Base-by-base conservation (phyloP, 2,797 vertebrate genomes). In the Cetoscarus ocellatus region DNA sequence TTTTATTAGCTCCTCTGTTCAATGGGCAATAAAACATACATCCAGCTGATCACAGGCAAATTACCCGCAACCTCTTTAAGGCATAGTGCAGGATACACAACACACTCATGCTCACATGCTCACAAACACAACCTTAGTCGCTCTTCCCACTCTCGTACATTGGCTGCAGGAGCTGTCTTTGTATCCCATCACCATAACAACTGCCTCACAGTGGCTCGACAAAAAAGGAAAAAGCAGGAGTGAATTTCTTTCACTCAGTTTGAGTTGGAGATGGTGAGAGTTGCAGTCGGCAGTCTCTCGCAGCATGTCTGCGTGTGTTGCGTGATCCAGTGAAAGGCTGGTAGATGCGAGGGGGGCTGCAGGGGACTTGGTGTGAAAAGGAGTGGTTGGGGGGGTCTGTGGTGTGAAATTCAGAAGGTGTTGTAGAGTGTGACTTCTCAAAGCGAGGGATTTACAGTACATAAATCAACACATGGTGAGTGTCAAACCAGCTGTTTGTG, bases 181-280 rank as follows among this genome's bases (percentile, higher is more conserved):
- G 93, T 94, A 83, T 92, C 84, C 85, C 76, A 94, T 95, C 93
- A 92, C 94, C 94, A 95, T 95, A 95, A 95, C 94, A 95, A 95
- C 94, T 91, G 91, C 86, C 85, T 92, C 77, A 77, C 78, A 75
- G 84, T 86, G 79, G 80, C 70, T 67, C 45, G 63, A 34, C 65
- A 74, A 66, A 67, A 80, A 83, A 73, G 76, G 65, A 77, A 77
- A 83, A 75, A 79, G 78, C 83, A 66, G 49, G 79, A 91, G 89
- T 88, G 91, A 87, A 91, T 93, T 89, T 87, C 84, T 87, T 86
- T 91, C 85, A 78, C 75, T 85, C 88, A 73, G 87, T 90, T 86
- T 82, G 80, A 90, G 77, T 90, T 64, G 73, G 87, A 84, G 86
- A 84, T 83, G 82, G 79, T 70, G 81, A 92, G 85, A 67, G 84